Percentiles rank a stretch among this genome's conserved stretches.
These are phyloP conservation scores for Stichodactyla mertensii DNA, from an alignment of 64 coral and sea anemone species.

Conservation along the genomic window DNA sequence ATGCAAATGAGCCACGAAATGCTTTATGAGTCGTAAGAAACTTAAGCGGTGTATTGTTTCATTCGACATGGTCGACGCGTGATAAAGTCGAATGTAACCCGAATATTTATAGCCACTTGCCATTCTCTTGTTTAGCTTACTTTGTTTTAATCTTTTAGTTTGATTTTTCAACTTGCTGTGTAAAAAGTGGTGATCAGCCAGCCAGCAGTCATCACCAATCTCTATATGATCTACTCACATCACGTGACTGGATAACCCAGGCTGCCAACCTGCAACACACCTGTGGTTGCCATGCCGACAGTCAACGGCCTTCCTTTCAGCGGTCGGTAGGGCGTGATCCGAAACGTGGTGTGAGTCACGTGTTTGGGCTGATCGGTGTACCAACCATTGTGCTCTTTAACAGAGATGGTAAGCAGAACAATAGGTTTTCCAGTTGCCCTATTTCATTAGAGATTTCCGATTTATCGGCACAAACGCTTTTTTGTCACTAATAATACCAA, in stretches of 20 bases:
- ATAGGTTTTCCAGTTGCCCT: too few relatives aligned
- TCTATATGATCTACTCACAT: constrained; percentile 23
- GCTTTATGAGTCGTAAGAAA: too few relatives aligned
- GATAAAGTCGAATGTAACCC: too few relatives aligned
- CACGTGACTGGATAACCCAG: not conserved
- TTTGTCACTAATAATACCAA: too few relatives aligned
- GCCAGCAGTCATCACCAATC: constrained; percentile 38
- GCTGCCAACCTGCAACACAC: constrained; percentile 20
- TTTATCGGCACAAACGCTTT: too few relatives aligned
- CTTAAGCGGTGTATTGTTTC: too few relatives aligned
- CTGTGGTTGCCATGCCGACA: constrained; percentile 41
- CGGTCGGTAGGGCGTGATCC: not conserved
- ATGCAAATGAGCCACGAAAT: too few relatives aligned
- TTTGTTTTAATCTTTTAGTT: not conserved
- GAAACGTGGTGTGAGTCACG: constrained; percentile 27
- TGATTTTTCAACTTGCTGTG: constrained; percentile 42
- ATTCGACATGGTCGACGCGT: too few relatives aligned
- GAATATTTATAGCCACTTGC: not conserved
- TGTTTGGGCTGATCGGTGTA: constrained; percentile 57
- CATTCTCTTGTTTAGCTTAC: not conserved
- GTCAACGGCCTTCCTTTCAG: constrained; percentile 14
- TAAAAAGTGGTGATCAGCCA: constrained; percentile 19
- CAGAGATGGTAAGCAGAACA: not conserved
- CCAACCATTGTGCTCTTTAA: constrained; percentile 32
- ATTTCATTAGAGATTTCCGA: too few relatives aligned